Conservation (phyloP, 2,888 invertebrate genomes). For the Macrosoma leucophasiata region DNA sequence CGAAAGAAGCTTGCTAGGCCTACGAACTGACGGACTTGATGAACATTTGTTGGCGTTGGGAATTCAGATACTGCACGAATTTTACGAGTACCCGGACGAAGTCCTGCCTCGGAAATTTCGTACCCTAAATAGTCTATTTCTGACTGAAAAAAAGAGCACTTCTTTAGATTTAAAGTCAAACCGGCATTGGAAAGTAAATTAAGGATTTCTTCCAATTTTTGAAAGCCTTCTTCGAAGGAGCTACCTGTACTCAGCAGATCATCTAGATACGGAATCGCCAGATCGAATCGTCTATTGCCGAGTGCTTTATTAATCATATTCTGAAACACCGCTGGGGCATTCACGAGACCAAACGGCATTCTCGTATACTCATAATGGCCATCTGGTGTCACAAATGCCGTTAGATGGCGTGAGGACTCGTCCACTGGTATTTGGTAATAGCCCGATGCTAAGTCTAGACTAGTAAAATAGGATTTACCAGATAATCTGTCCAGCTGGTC, state of each 20-base stretch:
- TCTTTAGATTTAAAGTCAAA: slow-evolving; percentile 3
- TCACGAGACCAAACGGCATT: too few species aligned
- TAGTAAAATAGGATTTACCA: slow-evolving; percentile 1
- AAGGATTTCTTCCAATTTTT: slow-evolving; percentile 1
- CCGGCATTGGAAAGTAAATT: background rate
- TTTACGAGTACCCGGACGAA: slow-evolving; percentile 1
- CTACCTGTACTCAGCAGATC: too few species aligned
- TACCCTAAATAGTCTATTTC: slow-evolving; percentile 4
- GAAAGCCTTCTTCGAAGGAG: too few species aligned
- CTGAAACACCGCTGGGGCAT: too few species aligned
- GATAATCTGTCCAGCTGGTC: slow-evolving; percentile 1
- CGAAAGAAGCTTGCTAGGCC: slow-evolving; percentile 28
- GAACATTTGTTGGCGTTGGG: slow-evolving; percentile 22
- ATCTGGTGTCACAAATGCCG: slow-evolving; percentile 10
- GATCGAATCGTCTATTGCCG: too few species aligned
- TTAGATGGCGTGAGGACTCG: too few species aligned
- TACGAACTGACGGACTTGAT: slow-evolving; percentile 30
- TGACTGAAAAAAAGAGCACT: slow-evolving; percentile 3
- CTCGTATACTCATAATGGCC: slow-evolving; percentile 9
- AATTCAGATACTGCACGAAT: slow-evolving; percentile 20
- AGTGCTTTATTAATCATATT: too few species aligned
- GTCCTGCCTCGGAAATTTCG: slow-evolving; percentile 1
- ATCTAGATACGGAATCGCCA: too few species aligned
- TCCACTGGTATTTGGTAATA: background rate
- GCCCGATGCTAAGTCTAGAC: slow-evolving; percentile 2